Conservation (phyloP, 2,888 invertebrate genomes). For the Silvanus unidentatus region DNA sequence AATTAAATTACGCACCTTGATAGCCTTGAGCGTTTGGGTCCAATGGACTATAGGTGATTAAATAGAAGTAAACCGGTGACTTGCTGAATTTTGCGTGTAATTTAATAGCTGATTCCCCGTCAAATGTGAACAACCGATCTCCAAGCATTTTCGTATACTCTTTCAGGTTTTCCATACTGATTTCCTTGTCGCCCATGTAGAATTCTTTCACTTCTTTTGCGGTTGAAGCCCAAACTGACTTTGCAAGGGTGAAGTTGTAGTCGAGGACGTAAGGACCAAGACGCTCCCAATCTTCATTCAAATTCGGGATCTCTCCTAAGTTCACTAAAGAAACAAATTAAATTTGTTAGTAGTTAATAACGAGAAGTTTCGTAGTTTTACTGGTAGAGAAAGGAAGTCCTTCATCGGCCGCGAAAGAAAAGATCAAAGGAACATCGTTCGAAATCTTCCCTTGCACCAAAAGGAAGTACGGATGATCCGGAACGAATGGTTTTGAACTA, state of each 20-base stretch:
- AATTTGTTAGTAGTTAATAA: not conserved
- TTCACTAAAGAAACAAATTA: constrained; percentile 1
- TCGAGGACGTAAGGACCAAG: constrained; percentile 22
- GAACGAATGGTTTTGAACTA: constrained; percentile 27
- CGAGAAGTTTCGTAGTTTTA: constrained; percentile 4
- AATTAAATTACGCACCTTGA: not conserved
- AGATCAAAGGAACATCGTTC: constrained; percentile 36
- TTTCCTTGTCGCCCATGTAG: constrained; percentile 17
- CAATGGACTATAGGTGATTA: too few relatives aligned
- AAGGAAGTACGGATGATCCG: constrained; percentile 33
- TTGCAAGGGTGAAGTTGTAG: constrained; percentile 18
- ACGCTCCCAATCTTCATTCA: constrained; percentile 17
- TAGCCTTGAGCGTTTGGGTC: not conserved
- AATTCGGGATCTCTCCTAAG: constrained; percentile 7
- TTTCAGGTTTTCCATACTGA: constrained; percentile 8
- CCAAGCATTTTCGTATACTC: constrained; percentile 36
- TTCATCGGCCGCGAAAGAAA: constrained; percentile 32
- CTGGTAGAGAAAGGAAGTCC: constrained; percentile 5
- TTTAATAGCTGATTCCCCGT: constrained; percentile 51
- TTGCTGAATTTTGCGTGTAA: constrained; percentile 50
- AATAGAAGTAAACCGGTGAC: constrained; percentile 56
- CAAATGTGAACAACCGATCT: constrained; percentile 54
- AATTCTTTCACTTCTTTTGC: constrained; percentile 16
- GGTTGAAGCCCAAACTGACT: constrained; percentile 4
- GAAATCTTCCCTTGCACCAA: constrained; percentile 30